phyloP scores from a whole-genome alignment of 1,140 invertebrate species.

The Platyscapa corneri region DNA sequence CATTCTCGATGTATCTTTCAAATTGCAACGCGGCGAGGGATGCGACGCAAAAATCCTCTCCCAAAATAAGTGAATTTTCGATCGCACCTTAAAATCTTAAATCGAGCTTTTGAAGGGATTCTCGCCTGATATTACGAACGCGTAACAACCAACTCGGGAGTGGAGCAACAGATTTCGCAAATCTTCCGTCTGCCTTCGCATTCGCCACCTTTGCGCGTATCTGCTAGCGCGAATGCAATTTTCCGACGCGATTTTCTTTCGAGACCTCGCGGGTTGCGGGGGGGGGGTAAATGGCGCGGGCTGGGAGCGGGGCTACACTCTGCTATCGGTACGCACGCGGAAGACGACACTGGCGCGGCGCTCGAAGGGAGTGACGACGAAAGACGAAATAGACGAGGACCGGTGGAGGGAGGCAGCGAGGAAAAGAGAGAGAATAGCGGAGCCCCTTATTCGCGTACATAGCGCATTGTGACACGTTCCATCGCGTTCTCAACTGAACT shows the following conservation, averaged over 20 bases:
- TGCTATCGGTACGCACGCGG: background rate
- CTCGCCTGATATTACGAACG: too few relatives aligned
- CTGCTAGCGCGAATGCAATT: conserved; percentile 66
- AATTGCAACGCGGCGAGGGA: too few relatives aligned
- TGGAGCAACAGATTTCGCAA: background rate
- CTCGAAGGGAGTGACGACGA: background rate
- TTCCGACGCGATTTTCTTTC: conserved; percentile 70
- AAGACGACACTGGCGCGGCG: conserved; percentile 2
- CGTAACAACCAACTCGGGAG: background rate
- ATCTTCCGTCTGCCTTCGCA: background rate
- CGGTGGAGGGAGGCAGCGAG: conserved; percentile 36
- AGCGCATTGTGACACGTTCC: conserved; percentile 74
- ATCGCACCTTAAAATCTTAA: too few relatives aligned
- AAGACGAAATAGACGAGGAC: conserved; percentile 48
- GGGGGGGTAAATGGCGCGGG: conserved; percentile 60
- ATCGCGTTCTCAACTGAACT: conserved; percentile 75
- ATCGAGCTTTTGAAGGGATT: too few relatives aligned
- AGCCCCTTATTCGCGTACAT: conserved; percentile 66
- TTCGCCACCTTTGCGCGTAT: conserved; percentile 24
- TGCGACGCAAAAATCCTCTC: too few relatives aligned
- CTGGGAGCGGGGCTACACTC: conserved; percentile 4
- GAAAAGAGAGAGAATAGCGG: conserved; percentile 46
- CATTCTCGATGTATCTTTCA: too few relatives aligned
- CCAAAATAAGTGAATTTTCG: too few relatives aligned
- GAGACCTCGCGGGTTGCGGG: conserved; percentile 47